Percentiles rank a stretch among this genome's conserved stretches.
Conservation (phyloP, 2,113 vertebrate species). For the Ceuthmochares aereus region DNA sequence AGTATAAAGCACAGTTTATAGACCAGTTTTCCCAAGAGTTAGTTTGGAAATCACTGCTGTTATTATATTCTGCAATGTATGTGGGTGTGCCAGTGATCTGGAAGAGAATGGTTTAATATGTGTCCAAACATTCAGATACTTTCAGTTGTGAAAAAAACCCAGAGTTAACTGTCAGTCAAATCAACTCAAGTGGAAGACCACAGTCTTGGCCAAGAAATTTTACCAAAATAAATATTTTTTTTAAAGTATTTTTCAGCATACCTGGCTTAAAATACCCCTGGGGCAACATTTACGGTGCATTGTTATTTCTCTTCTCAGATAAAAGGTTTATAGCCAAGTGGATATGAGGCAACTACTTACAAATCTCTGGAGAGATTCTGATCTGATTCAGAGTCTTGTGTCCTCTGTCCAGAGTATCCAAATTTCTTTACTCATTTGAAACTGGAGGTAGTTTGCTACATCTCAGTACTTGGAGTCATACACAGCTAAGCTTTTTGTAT, state of each 20-base stretch:
- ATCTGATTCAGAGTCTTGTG: not conserved
- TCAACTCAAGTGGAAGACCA: not conserved
- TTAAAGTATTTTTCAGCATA: not conserved
- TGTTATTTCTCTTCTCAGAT: not conserved
- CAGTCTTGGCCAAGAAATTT: not conserved
- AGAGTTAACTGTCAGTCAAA: conserved; percentile 2
- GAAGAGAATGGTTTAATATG: not conserved
- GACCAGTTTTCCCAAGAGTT: not conserved
- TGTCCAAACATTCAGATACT: not conserved
- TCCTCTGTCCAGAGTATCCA: not conserved
- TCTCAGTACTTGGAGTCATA: not conserved
- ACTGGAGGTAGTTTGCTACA: not conserved
- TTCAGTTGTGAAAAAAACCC: not conserved
- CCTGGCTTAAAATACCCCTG: not conserved
- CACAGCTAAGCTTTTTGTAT: not conserved
- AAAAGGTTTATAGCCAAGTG: not conserved
- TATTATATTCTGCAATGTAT: not conserved
- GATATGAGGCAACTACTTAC: not conserved
- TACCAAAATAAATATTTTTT: not conserved
- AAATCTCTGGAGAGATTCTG: not conserved
- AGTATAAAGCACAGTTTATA: not conserved
- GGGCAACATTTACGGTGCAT: not conserved
- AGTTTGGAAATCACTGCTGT: not conserved
- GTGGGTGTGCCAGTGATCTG: not conserved
- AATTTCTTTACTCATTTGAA: not conserved